Evolutionary conservation across 1,140 invertebrate species (phyloP), one percentile per base, ranked within the genome.

Genomic region (Microplitis demolitor): DNA sequence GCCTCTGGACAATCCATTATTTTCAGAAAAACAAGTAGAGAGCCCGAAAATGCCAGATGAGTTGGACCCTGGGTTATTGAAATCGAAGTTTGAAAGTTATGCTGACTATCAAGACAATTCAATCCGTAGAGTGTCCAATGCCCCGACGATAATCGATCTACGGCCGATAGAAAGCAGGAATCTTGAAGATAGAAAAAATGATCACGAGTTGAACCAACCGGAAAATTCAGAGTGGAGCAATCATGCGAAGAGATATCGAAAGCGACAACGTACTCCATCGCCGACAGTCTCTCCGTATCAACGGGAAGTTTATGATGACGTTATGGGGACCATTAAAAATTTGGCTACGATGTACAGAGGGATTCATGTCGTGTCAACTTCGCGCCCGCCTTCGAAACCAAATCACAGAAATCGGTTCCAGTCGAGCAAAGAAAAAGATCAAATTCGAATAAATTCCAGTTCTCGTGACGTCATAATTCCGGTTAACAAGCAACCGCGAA

Each of bases 1-100:
- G 83, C 93, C 93, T 3, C 82, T 94, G 64, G 92, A 94, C 76
- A 94, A 90, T 87, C 93, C 93, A 0, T 86, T 94, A 73, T 94
- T 94, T 80, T 83, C 88, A 66, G 92, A 94, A 84, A 80, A 85
- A 61, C 39, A 76, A 35, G 75, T 88, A 4, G 81, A 79, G 1
- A 34, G 74, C 4, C 78, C 82, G 0, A 56, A 71, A 24, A 45
- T 76, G 4, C 83, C 83, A 0, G 4, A 58, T 4, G 82, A 86
- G 76, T 67, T 87, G 9, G 50, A 85, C 66, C 60, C 78, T 0
- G 69, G 67, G 16, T 66, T 68, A 16, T 83, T 87, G 51, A 74
- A 80, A 3, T 74, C 77, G 0, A 81, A 75, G 63, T 82, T 86
- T 50, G 68, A 77, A 51, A 63, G 76, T 53, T 79, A 81, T 51